Conservation (phyloP, 1,140 invertebrate species). For the Capitella teleta region DNA sequence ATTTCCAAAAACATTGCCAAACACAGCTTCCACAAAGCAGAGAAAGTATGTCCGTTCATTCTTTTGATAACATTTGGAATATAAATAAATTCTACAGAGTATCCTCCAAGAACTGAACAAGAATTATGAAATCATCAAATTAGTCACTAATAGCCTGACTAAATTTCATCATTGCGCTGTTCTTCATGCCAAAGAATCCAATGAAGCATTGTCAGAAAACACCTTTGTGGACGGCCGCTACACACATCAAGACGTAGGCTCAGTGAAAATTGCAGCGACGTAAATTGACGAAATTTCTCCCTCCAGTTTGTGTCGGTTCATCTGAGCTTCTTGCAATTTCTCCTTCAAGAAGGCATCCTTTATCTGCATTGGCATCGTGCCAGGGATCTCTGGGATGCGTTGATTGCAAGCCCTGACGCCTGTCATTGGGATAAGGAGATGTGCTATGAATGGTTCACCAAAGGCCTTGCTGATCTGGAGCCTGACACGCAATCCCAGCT, state of each 20-base stretch:
- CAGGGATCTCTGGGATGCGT: conserved; percentile 46
- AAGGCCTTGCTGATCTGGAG: conserved; percentile 45
- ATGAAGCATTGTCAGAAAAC: conserved; percentile 35
- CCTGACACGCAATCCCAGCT: conserved; percentile 43
- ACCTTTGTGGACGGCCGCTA: conserved; percentile 46
- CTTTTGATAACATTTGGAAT: no score
- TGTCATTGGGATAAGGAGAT: conserved; percentile 45
- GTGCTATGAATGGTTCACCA: conserved; percentile 47
- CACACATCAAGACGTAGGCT: conserved; percentile 43
- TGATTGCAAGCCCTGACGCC: conserved; percentile 41
- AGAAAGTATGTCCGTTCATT: conserved; percentile 42
- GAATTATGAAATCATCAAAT: conserved; percentile 44
- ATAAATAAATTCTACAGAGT: no score
- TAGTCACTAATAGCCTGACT: conserved; percentile 43
- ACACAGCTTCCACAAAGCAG: conserved; percentile 41
- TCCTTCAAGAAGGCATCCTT: conserved; percentile 46
- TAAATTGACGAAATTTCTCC: no score
- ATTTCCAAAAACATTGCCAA: conserved; percentile 44
- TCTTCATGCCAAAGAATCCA: conserved; percentile 21
- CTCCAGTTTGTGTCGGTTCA: conserved; percentile 45
- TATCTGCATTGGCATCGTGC: conserved; percentile 45
- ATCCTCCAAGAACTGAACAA: conserved; percentile 45
- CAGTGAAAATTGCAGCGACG: no score
- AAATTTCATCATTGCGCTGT: conserved; percentile 44
- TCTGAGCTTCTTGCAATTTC: conserved; percentile 45